Conservation (phyloP, 1,140 invertebrate species). For the Pteromalus puparum region DNA sequence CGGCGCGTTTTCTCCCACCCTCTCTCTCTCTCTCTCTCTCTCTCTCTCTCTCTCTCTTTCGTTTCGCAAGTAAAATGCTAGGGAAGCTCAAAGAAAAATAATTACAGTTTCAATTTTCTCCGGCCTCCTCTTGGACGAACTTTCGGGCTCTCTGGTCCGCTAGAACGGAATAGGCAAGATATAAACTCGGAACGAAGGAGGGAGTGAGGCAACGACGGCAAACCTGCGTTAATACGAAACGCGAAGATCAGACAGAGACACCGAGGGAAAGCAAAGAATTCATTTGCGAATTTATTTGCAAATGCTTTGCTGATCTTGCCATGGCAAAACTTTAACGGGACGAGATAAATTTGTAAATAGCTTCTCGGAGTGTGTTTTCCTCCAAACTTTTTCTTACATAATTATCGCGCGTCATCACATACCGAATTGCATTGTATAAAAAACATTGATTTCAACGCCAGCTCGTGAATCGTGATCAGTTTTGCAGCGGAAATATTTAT, state of each 20-base stretch:
- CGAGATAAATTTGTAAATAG: neutral
- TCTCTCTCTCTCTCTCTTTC: neutral
- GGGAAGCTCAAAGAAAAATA: conserved; percentile 1
- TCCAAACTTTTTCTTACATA: neutral
- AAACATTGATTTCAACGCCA: too few species aligned
- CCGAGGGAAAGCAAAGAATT: neutral
- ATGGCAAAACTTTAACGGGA: neutral
- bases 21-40: too few species aligned
- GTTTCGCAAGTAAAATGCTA: neutral
- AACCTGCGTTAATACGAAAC: neutral
- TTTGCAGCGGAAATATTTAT: too few species aligned
- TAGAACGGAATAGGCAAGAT: neutral
- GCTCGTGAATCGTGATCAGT: too few species aligned
- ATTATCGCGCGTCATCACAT: neutral
- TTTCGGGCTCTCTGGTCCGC: neutral
- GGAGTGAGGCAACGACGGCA: too few species aligned
- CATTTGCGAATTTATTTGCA: neutral
- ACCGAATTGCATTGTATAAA: too few species aligned
- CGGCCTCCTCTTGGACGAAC: neutral
- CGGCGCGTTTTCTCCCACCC: too few species aligned
- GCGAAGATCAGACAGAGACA: neutral
- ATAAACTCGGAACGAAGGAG: neutral
- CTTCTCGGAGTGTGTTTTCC: neutral
- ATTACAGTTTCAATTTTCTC: conserved; percentile 4
- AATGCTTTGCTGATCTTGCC: neutral